These are phyloP conservation scores for Euglossa dilemma DNA, from an alignment of 1,140 invertebrate species.

Conservation along the genomic window DNA sequence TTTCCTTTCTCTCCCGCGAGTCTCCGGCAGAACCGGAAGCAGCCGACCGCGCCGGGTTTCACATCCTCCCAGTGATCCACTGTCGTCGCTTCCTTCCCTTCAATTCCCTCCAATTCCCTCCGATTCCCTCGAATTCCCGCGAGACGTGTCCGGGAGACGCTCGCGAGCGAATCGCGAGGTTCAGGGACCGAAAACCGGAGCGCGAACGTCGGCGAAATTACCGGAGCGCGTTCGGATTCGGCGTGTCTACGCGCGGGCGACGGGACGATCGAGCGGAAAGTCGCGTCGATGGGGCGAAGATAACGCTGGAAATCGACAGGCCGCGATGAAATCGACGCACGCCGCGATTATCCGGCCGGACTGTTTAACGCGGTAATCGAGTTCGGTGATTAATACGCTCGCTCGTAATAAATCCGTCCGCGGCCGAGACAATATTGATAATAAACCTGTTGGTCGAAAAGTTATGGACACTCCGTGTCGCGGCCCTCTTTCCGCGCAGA, in stretches of 20 bases:
- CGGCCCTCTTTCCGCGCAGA: constrained; percentile 36
- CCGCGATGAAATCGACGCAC: not conserved
- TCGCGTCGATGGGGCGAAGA: not conserved
- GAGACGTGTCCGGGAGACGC: not conserved
- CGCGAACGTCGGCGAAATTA: constrained; percentile 21
- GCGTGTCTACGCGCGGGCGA: not conserved
- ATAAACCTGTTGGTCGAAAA: constrained; percentile 47
- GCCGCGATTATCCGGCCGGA: not conserved
- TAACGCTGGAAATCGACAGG: not conserved
- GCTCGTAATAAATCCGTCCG: no score
- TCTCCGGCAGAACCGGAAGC: no score
- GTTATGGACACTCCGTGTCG: constrained; percentile 23
- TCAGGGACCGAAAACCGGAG: not conserved
- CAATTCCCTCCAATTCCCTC: no score
- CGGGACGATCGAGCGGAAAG: not conserved
- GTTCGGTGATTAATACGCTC: constrained; percentile 42
- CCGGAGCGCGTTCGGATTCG: not conserved
- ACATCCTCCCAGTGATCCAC: no score
- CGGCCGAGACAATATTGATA: constrained; percentile 32
- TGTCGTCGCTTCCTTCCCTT: no score
- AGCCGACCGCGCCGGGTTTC: no score
- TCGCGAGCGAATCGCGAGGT: not conserved
- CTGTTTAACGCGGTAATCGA: constrained; percentile 31
- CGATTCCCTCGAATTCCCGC: no score
- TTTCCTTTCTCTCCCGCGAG: no score